Base-by-base conservation (phyloP, 2,113 vertebrate genomes). In the Hylia prasina region DNA sequence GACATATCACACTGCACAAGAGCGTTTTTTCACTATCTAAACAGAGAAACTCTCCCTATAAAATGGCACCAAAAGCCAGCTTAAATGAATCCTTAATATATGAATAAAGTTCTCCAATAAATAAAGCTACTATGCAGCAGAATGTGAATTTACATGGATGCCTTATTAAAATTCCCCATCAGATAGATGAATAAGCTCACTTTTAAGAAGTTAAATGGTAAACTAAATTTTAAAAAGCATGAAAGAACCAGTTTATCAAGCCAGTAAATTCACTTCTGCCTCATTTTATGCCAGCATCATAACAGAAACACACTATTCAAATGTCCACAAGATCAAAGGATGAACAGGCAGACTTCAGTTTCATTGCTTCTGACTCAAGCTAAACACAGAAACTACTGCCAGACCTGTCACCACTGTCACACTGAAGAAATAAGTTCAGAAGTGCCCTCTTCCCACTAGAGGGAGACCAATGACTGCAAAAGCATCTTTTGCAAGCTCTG, bases 401-500 rank as follows among this genome's bases (percentile, higher is more conserved):
- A 28, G 23, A 87, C 25, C 33, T 47, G 54, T 35, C 42, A 82
- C 19, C 7, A 19, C 21, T 6, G 16, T 17, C 66, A 64, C 31
- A 30, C 9, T 42, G 19, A 24, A 75, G 31, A 40, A 82, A 39
- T 8, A 33, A 10, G 10, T 21, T 82, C 66, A 44, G n/a, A 85
- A 88, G 33, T 40, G 44, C 25, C 80, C 44, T 68, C 63, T 73
- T 69, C 77, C 94, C 95, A 95, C 80, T 87, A 97, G 96, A 94
- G 95, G 96, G 96, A 96, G 93, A 96, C 91, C 94, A 87, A 77
- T 14, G 77, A 94, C n/a, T 50, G 40, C 63, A n/a, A 69, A 96
- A 96, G 44, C 22, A 53, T 10, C 31, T 9, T 12, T 23, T 13
- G 7, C 54, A 54, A 65, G 33, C n/a, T 50, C n/a, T 51, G 50